Conservation (phyloP, 2,888 invertebrate genomes). For the Cheilosia impressa region DNA sequence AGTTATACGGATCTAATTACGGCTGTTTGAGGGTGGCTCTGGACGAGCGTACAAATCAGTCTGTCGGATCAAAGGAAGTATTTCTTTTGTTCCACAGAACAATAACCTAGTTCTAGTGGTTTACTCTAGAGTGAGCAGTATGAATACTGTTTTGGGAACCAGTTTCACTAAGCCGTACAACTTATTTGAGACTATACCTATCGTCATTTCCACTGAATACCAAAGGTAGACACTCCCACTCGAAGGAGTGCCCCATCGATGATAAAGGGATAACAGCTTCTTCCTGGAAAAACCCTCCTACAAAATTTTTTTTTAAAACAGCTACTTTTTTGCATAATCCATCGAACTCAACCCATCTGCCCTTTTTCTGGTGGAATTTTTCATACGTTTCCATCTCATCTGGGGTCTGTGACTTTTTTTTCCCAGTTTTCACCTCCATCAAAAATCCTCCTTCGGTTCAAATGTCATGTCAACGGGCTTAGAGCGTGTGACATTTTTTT, state of each 20-base stretch:
- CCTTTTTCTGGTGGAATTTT: neutral
- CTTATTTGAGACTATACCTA: no score
- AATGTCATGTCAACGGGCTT: slow-evolving; percentile 72
- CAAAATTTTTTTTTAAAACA: neutral
- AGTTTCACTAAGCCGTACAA: no score
- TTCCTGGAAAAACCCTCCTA: neutral
- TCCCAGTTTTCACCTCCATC: slow-evolving; percentile 60
- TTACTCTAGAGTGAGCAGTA: neutral
- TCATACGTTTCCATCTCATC: neutral
- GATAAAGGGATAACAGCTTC: neutral
- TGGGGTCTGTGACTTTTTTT: neutral
- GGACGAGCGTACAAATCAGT: no score
- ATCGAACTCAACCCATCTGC: neutral
- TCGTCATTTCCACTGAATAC: no score
- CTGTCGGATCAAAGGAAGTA: no score
- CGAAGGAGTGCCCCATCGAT: no score
- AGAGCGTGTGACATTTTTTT: slow-evolving; percentile 57
- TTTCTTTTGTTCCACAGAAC: neutral
- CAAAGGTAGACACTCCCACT: no score
- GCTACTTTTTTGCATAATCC: neutral
- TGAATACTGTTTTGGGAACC: no score
- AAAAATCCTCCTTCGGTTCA: slow-evolving; percentile 49
- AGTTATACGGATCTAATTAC: neutral
- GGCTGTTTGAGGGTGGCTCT: neutral
- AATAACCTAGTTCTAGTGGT: neutral